Conservation (phyloP, 2,888 invertebrate genomes). For the Chamaedrilus cognettii region DNA sequence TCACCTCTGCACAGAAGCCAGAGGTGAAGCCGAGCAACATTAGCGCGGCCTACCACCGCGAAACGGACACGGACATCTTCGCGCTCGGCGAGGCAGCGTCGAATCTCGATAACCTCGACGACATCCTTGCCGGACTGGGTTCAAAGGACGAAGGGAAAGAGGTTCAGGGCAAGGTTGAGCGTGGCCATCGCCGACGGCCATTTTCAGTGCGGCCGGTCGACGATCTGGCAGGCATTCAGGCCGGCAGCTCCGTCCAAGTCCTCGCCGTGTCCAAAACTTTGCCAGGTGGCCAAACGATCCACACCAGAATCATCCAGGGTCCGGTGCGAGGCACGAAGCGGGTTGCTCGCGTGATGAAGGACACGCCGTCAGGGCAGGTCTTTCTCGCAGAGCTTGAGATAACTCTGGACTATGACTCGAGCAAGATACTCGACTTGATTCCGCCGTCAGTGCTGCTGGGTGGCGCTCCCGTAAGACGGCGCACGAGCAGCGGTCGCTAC, state of each 20-base stretch:
- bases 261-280: conserved; percentile 30
- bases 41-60: conserved; percentile 27
- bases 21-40: conserved; percentile 19
- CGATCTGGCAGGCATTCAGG: not conserved
- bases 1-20: conserved; percentile 10
- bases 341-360: conserved; percentile 27
- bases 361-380: conserved; percentile 30
- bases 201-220: not conserved
- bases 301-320: conserved; percentile 32
- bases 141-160: not conserved
- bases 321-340: conserved; percentile 27
- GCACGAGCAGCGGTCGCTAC: conserved; percentile 4
- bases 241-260: conserved; percentile 19
- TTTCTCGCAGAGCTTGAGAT: conserved; percentile 28
- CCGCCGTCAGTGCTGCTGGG: conserved; percentile 12
- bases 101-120: conserved; percentile 34
- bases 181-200: not conserved
- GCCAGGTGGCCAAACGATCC: conserved; percentile 32
- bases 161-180: not conserved
- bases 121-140: conserved; percentile 30
- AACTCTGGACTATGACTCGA: conserved; percentile 22
- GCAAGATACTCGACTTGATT: conserved; percentile 14
- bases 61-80: conserved; percentile 35
- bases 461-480: not conserved
- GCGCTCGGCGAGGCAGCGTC: conserved; percentile 39